Evolutionary conservation across 2,113 vertebrate species (phyloP).

Genomic region (Columba janthina): DNA sequence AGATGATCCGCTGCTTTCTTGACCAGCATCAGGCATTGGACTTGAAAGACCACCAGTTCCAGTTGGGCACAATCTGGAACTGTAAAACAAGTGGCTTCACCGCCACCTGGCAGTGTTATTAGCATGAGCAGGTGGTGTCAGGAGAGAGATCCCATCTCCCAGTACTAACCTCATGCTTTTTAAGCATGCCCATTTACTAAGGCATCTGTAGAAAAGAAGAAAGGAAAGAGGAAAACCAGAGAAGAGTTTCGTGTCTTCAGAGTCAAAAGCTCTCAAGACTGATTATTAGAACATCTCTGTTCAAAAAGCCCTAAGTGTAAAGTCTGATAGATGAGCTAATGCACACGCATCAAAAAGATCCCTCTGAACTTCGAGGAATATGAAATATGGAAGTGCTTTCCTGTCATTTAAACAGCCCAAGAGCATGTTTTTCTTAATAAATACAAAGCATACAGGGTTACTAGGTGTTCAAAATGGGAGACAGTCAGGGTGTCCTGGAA

Average conservation of each 20-base stretch:
- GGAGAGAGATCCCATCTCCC: neutral
- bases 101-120: neutral
- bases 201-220: neutral
- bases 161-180: neutral
- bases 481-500: neutral
- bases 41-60: neutral
- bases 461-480: neutral
- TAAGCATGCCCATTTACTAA: neutral
- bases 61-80: neutral
- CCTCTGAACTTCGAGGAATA: neutral
- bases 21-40: no score
- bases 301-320: neutral
- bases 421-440: neutral
- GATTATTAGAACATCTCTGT: neutral
- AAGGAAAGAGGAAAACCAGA: neutral
- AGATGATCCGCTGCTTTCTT: neutral
- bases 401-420: neutral
- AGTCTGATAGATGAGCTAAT: neutral
- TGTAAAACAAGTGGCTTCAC: neutral
- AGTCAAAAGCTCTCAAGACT: neutral
- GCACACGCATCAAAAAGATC: neutral
- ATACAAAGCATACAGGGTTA: neutral
- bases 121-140: neutral
- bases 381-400: neutral
- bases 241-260: neutral